phyloP scores from a whole-genome alignment of 2,888 invertebrate species.

The Pecten maximus region DNA sequence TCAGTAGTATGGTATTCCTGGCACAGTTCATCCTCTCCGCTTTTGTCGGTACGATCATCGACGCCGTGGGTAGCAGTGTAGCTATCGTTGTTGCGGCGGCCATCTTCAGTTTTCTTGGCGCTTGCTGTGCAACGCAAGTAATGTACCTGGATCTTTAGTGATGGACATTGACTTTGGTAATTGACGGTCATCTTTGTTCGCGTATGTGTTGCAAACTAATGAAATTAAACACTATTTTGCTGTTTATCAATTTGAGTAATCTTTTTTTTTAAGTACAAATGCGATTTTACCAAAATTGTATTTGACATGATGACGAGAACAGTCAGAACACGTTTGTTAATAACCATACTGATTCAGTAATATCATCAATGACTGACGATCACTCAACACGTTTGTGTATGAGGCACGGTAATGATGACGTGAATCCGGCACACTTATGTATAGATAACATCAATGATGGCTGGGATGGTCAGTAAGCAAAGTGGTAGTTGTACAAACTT shows the following conservation, averaged over 20 bases:
- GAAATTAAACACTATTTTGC: not conserved
- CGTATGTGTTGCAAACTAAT: not conserved
- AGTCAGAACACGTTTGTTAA: no score
- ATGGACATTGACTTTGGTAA: slow-evolving; percentile 3
- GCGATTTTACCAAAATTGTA: no score
- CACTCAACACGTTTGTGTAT: no score
- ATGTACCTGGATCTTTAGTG: slow-evolving; percentile 92
- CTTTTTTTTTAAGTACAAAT: no score
- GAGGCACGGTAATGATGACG: no score
- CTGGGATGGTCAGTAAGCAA: no score
- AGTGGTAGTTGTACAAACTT: no score
- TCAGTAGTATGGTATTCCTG: slow-evolving; percentile 97
- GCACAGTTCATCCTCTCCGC: slow-evolving; percentile 94
- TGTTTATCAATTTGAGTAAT: not conserved
- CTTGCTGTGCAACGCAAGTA: slow-evolving; percentile 92
- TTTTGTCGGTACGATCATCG: slow-evolving; percentile 86
- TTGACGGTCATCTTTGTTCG: not conserved
- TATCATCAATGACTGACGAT: no score
- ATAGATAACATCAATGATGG: no score
- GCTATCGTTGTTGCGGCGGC: slow-evolving; percentile 94
- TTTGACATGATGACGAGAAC: no score
- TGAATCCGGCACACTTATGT: no score
- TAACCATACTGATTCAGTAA: no score
- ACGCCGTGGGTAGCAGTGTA: slow-evolving; percentile 90
- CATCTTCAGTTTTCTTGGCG: slow-evolving; percentile 92